A percentile compares a stretch with the other conserved stretches of the same genome.
Conservation (phyloP, 2,888 invertebrate genomes). For the Malthinus flaveolus region DNA sequence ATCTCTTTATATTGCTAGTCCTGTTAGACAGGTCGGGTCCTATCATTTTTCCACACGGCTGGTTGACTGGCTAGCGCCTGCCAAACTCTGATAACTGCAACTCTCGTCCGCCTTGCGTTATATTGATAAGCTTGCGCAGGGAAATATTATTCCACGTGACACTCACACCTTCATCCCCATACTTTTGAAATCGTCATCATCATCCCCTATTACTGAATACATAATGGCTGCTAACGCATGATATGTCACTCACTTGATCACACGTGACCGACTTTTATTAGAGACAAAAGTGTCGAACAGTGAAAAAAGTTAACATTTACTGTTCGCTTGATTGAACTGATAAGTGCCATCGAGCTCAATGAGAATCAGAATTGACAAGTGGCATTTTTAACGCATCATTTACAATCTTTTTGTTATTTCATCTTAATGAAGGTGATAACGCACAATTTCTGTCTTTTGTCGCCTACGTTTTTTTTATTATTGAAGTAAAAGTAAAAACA, state of each 20-base stretch:
- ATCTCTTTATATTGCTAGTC: conserved; percentile 17
- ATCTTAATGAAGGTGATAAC: conserved; percentile 23
- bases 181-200: conserved; percentile 21
- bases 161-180: conserved; percentile 31
- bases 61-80: conserved; percentile 51
- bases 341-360: conserved; percentile 31
- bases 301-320: conserved; percentile 30
- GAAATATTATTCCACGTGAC: conserved; percentile 42
- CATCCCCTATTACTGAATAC: conserved; percentile 37
- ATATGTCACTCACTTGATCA: conserved; percentile 55
- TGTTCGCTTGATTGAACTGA: conserved; percentile 37
- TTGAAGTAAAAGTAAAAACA: not conserved
- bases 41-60: conserved; percentile 65
- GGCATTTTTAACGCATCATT: conserved; percentile 31
- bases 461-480: not conserved
- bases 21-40: conserved; percentile 40
- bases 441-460: conserved; percentile 13
- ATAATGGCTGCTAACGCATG: conserved; percentile 50
- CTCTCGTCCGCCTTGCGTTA: conserved; percentile 55
- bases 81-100: conserved; percentile 53
- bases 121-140: conserved; percentile 49
- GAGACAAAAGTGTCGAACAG: conserved; percentile 39
- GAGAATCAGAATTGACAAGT: conserved; percentile 28
- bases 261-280: conserved; percentile 54
- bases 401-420: conserved; percentile 25